phyloP scores from a whole-genome alignment of 1,140 invertebrate species.

The Neotoxoptera formosana region DNA sequence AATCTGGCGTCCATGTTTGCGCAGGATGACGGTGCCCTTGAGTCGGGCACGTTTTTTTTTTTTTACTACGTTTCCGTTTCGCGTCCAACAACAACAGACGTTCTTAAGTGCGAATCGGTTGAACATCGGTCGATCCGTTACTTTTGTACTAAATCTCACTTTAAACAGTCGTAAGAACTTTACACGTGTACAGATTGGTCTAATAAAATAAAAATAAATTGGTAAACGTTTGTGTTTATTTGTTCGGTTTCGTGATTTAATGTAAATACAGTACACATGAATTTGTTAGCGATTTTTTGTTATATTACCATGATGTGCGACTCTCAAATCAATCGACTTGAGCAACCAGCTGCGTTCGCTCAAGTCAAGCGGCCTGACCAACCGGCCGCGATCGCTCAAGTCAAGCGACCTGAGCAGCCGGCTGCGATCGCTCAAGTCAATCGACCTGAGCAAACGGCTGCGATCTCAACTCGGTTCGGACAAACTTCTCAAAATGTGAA shows the following conservation, averaged over 20 bases:
- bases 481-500: background rate
- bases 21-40: slow-evolving; percentile 46
- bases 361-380: too few relatives aligned
- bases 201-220: background rate
- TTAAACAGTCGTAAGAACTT: background rate
- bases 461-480: background rate
- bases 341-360: background rate
- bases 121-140: slow-evolving; percentile 32
- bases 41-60: slow-evolving; percentile 36
- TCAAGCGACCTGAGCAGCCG: too few relatives aligned
- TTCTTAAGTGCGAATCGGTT: slow-evolving; percentile 25
- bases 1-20: background rate
- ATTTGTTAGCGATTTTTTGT: slow-evolving; percentile 27
- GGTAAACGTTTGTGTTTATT: background rate
- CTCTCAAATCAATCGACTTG: too few relatives aligned
- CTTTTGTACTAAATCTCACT: background rate
- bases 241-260: background rate
- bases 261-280: background rate
- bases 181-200: background rate
- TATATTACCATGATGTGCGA: slow-evolving; percentile 29
- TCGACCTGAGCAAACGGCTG: background rate
- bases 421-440: too few relatives aligned
- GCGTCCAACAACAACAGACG: slow-evolving; percentile 12
- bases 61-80: slow-evolving; percentile 49
- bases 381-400: background rate